Conservation (phyloP, 2,888 invertebrate species). For the Netelia melanura region DNA sequence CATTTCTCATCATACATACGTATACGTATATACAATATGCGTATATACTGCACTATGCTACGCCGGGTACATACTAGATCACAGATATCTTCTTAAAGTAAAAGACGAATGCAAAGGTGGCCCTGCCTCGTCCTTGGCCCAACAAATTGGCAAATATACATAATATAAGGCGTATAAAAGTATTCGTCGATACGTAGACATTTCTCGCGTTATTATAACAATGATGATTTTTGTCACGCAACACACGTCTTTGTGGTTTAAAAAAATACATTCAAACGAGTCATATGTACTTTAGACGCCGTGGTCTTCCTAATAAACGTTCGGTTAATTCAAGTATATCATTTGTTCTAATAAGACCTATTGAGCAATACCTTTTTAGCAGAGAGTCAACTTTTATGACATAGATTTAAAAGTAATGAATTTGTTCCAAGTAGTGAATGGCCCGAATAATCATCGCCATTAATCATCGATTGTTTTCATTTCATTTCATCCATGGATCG, state of each 20-base stretch:
- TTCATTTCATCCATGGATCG: too few relatives aligned
- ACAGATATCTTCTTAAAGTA: constrained; percentile 61
- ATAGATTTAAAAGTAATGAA: not conserved
- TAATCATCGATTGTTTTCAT: not conserved
- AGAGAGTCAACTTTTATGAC: not conserved
- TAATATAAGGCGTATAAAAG: not conserved
- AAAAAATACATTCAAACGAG: not conserved
- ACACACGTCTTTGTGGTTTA: not conserved
- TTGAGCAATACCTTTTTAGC: not conserved
- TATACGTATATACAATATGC: constrained; percentile 23
- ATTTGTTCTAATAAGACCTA: not conserved
- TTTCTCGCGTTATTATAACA: not conserved
- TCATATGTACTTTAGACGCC: not conserved
- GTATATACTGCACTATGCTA: constrained; percentile 2
- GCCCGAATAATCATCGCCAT: not conserved
- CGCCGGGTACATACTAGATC: constrained; percentile 59
- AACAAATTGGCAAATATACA: constrained; percentile 37
- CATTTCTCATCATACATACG: constrained; percentile 43
- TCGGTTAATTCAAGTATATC: not conserved
- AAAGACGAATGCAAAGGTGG: constrained; percentile 35
- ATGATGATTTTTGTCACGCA: not conserved
- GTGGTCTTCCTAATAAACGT: not conserved
- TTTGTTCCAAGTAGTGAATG: not conserved
- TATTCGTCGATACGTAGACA: not conserved
- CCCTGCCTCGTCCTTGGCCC: constrained; percentile 45